phyloP scores from a whole-genome alignment of 2,797 vertebrate species.

The Botia kubotai region DNA sequence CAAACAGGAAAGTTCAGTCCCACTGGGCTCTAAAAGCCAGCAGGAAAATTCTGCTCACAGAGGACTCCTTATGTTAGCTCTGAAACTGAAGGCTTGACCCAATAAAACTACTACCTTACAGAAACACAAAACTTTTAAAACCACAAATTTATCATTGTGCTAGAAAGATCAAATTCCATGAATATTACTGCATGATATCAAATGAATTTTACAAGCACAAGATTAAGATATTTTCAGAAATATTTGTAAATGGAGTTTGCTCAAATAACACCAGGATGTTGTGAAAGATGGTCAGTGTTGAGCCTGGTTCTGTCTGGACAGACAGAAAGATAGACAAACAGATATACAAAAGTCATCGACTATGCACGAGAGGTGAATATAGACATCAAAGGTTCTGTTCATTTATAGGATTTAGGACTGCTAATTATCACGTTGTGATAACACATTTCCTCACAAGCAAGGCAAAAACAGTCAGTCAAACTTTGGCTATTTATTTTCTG shows the following conservation, averaged over 20 bases:
- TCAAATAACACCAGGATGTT: too few relatives aligned
- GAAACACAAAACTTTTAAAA: background rate
- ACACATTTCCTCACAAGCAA: slow-evolving; percentile 25
- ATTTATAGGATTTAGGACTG: slow-evolving; percentile 1
- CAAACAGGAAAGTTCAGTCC: slow-evolving; percentile 20
- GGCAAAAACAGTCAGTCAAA: slow-evolving; percentile 34
- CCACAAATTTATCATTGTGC: too few relatives aligned
- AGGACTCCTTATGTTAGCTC: slow-evolving; percentile 27
- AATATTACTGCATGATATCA: too few relatives aligned
- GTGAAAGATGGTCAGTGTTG: too few relatives aligned
- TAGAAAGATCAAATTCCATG: too few relatives aligned
- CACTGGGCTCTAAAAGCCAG: slow-evolving; percentile 8
- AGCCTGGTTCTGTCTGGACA: too few relatives aligned
- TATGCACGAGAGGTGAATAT: slow-evolving; percentile 1
- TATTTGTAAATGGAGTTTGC: too few relatives aligned
- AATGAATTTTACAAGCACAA: too few relatives aligned
- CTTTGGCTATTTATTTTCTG: slow-evolving; percentile 48
- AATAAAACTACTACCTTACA: slow-evolving; percentile 29
- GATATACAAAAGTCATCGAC: background rate
- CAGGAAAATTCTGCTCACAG: slow-evolving; percentile 32
- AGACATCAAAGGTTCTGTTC: slow-evolving; percentile 4
- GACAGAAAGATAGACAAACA: too few relatives aligned
- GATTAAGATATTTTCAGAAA: too few relatives aligned
- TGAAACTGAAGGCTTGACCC: slow-evolving; percentile 17
- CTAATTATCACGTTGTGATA: slow-evolving; percentile 28